phyloP scores from a whole-genome alignment of 2,797 vertebrate species.

The Mus minutoides region DNA sequence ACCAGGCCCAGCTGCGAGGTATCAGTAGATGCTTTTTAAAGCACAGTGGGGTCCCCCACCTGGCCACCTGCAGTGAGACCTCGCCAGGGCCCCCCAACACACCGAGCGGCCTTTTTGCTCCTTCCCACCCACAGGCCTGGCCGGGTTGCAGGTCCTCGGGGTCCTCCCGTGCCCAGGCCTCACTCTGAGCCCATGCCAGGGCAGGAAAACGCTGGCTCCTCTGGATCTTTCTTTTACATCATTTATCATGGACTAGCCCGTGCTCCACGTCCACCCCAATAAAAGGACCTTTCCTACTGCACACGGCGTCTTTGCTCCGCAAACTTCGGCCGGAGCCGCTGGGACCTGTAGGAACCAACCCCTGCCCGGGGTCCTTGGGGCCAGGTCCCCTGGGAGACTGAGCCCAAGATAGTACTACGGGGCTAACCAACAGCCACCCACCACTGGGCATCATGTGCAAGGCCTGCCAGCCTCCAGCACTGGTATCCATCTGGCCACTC shows the following conservation, averaged over 20 bases:
- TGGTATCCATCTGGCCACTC: background rate
- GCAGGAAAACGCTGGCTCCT: constrained; percentile 51
- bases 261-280: constrained; percentile 82
- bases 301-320: constrained; percentile 67
- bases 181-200: background rate
- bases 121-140: constrained; percentile 40
- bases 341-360: background rate
- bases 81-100: background rate
- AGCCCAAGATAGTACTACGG: background rate
- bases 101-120: background rate
- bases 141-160: background rate
- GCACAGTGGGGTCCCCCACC: background rate
- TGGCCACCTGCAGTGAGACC: background rate
- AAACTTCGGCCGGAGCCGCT: background rate
- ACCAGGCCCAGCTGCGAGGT: constrained; percentile 72
- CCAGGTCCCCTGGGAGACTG: no score
- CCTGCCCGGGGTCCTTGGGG: background rate
- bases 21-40: constrained; percentile 73
- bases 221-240: constrained; percentile 62
- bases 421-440: background rate
- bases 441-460: background rate
- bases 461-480: background rate
- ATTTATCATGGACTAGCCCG: constrained; percentile 78
- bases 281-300: constrained; percentile 82
- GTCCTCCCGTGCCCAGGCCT: constrained; percentile 15